These are phyloP conservation scores for Caenorhabditis auriculariae DNA, from an alignment of 2,888 invertebrate species.

Conservation along the genomic window DNA sequence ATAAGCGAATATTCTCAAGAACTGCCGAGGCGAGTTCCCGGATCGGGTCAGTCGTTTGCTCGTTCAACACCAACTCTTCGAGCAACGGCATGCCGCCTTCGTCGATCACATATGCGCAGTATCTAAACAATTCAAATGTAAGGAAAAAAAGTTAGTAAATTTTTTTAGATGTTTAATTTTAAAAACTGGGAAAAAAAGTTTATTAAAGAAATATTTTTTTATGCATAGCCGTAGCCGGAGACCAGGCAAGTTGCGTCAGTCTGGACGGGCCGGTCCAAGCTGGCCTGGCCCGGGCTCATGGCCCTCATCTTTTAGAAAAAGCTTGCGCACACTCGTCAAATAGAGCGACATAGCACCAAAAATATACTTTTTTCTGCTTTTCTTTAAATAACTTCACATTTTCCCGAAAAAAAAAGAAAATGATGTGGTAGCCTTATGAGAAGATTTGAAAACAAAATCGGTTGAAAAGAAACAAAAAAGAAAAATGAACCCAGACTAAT, in stretches of 20 bases:
- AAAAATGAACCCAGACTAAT: neutral
- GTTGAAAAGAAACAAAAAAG: neutral
- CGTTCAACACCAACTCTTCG: slow-evolving; percentile 65
- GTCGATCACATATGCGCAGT: slow-evolving; percentile 81
- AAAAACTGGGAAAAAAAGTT: too few relatives aligned
- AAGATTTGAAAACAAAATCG: neutral
- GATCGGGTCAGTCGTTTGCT: slow-evolving; percentile 24
- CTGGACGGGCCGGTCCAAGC: too few relatives aligned
- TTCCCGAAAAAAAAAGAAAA: too few relatives aligned
- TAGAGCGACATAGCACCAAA: too few relatives aligned
- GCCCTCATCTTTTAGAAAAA: too few relatives aligned
- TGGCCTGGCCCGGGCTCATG: too few relatives aligned
- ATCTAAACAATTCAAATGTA: slow-evolving; percentile 76
- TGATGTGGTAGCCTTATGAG: neutral
- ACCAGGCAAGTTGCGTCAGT: too few relatives aligned
- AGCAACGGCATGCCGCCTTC: slow-evolving; percentile 83
- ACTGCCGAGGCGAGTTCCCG: slow-evolving; percentile 36
- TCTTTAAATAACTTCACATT: too few relatives aligned
- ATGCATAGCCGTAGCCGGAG: too few relatives aligned
- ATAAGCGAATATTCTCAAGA: slow-evolving; percentile 36
- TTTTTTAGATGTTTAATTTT: neutral
- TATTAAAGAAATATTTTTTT: too few relatives aligned
- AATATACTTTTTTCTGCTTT: too few relatives aligned
- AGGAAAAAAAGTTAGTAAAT: neutral
- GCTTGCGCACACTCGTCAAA: too few relatives aligned